Conservation (phyloP, 92 coral and sea anemone genomes). For the Galaxea fascicularis region DNA sequence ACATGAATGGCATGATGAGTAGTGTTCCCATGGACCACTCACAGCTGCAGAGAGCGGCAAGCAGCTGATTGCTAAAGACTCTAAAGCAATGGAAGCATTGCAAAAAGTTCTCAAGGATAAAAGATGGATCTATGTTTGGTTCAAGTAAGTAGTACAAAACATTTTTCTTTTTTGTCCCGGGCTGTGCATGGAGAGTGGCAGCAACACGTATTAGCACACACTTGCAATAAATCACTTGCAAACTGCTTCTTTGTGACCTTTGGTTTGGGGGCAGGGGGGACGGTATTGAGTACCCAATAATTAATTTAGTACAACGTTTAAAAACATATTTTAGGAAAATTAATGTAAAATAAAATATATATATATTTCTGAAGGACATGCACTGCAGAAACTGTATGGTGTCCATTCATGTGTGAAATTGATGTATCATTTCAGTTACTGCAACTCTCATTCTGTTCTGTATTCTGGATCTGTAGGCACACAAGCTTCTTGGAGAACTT, state of each 20-base stretch:
- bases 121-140: conserved; percentile 12
- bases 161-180: background rate
- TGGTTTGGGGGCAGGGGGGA: background rate
- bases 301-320: background rate
- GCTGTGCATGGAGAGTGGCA: conserved; percentile 3
- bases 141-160: conserved; percentile 1
- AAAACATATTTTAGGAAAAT: background rate
- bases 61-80: background rate
- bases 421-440: conserved; percentile 4
- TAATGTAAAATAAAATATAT: too few species aligned
- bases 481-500: conserved; percentile 44
- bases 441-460: conserved; percentile 3
- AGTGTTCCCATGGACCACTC: too few species aligned
- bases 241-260: conserved; percentile 1
- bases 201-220: background rate
- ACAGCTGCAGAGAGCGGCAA: conserved; percentile 6
- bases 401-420: background rate
- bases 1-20: too few species aligned
- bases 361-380: background rate
- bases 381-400: background rate
- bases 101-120: background rate
- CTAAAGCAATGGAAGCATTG: conserved; percentile 6
- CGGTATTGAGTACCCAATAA: background rate
- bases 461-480: conserved; percentile 8
- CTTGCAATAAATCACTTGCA: background rate